These are phyloP conservation scores for Cryptophagus acutangulus DNA, from an alignment of 2,888 invertebrate species.

Conservation along the genomic window DNA sequence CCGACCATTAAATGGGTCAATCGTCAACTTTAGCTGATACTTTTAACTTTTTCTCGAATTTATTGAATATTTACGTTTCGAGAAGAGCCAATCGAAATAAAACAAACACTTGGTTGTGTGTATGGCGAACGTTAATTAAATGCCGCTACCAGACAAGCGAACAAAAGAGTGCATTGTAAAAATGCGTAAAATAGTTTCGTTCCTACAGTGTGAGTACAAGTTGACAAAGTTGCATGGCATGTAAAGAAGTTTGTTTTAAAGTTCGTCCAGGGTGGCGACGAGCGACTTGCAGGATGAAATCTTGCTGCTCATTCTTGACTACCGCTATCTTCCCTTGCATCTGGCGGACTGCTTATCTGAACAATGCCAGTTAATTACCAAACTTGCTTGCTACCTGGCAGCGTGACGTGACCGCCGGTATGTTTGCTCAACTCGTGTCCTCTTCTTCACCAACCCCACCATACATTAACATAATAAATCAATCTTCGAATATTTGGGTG, in stretches of 20 bases:
- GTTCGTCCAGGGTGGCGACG: constrained; percentile 3
- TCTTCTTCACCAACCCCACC: no score
- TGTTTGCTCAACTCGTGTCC: background rate
- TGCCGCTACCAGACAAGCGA: no score
- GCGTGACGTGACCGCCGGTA: constrained; percentile 40
- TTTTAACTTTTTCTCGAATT: no score
- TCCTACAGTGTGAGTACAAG: background rate
- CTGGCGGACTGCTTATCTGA: constrained; percentile 40
- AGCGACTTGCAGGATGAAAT: background rate
- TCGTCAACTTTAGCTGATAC: no score
- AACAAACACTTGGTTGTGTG: no score
- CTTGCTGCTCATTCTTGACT: constrained; percentile 1
- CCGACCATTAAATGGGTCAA: constrained; percentile 8
- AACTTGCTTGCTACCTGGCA: constrained; percentile 43
- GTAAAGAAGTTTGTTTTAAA: constrained; percentile 4
- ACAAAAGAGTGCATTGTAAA: no score
- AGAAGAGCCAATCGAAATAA: no score
- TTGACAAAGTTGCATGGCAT: background rate
- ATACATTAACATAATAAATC: no score
- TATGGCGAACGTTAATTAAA: no score
- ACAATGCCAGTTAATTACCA: constrained; percentile 45
- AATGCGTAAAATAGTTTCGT: background rate
- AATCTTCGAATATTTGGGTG: no score
- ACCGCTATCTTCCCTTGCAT: constrained; percentile 31
- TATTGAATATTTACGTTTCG: no score